Evolutionary conservation across 2,113 vertebrate genomes (phyloP).

Genomic region (Rhagologus leucostigma): DNA sequence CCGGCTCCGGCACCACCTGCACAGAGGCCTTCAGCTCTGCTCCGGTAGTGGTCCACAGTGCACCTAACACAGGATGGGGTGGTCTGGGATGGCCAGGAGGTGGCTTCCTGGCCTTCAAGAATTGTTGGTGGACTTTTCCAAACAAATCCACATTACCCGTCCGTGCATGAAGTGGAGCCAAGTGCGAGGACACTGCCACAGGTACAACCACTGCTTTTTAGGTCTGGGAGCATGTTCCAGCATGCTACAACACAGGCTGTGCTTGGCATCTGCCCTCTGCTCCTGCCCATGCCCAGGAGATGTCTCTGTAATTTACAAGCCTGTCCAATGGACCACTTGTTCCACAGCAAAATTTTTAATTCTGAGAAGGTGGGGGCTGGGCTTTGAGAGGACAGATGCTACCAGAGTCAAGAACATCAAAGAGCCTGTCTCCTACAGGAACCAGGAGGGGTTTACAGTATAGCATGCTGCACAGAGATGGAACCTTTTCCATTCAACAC

Average conservation of each 20-base stretch:
- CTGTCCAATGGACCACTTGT: not conserved
- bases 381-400: not conserved
- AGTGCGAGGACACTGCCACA: not conserved
- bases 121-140: not conserved
- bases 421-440: not conserved
- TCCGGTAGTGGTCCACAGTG: not conserved
- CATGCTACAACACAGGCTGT: rapidly evolving
- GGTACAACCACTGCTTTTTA: not conserved
- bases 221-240: not conserved
- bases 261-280: not conserved
- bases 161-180: not conserved
- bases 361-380: not conserved
- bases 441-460: not conserved
- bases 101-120: not conserved
- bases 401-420: not conserved
- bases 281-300: not conserved
- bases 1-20: not conserved
- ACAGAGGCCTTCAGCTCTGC: not conserved
- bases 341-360: not conserved
- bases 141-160: not conserved
- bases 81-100: not conserved
- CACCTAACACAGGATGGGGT: no score
- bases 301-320: not conserved
- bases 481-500: not conserved
- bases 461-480: not conserved